Base-by-base conservation (phyloP, 1,140 invertebrate genomes). In the Nasonia longicornis region DNA sequence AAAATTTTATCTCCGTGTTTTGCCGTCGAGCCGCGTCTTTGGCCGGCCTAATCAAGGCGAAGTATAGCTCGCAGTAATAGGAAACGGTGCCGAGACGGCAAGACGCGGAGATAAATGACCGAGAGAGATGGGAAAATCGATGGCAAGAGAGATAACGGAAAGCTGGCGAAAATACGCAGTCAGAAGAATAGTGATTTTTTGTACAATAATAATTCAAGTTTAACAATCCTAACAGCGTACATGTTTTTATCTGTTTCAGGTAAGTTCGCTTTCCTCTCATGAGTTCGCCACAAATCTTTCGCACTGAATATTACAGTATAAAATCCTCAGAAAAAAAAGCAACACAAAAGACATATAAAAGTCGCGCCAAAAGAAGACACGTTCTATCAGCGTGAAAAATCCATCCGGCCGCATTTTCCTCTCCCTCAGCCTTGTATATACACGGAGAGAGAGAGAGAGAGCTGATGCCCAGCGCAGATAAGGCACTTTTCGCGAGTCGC, bases 401-500 rank as follows among this genome's bases (percentile, higher is more conserved):
- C 69, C 69, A 71, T 14, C 10, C 69, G 69, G 20, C 29, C 12
- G 69, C 20, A 16, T 71, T 42, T 29, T 26, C 26, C 20, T n/a
- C 52, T 58, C 20, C 20, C 16, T n/a, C 3, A 26, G n/a, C 42
- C n/a, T 72, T 70, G 16, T 20, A 38, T 20, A 38, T 16, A 70
- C 8, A 35, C 14, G 6, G 16, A 58, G 52, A 52, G 26, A 26
- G 26, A 26, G 26, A 26, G 26, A 26, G 26, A 26, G 26, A 26
- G 26, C 26, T 29, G 64, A 66, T 66, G 63, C 10, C 66, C 26
- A 67, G 11, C 66, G 12, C 20, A 42, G 14, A 72, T 45, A 72
- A 72, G 70, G 35, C 42, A 58, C n/a, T 76, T 35, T 35, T 76
- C 29, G 74, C 14, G 38, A 74, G n/a, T 52, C 58, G 74, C 52